These are phyloP conservation scores for Synergus itoensis DNA, from an alignment of 2,888 invertebrate species.

Conservation along the genomic window DNA sequence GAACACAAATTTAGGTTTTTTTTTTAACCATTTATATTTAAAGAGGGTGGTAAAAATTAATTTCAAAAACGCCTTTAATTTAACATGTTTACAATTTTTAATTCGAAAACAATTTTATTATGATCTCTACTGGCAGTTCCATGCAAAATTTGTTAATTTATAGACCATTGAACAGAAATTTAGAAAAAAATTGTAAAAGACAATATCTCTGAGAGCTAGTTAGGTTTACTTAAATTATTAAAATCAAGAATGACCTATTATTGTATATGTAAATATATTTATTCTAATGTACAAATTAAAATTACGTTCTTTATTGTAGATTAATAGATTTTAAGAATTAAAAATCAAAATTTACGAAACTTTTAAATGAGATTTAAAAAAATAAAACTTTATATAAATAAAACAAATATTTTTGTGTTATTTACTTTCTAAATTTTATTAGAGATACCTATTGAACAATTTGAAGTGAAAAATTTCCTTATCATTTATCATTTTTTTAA, in stretches of 20 bases:
- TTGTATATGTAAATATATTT: conserved; percentile 1
- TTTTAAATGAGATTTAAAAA: background rate
- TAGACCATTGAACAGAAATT: background rate
- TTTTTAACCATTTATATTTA: background rate
- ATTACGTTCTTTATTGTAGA: background rate
- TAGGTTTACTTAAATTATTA: background rate
- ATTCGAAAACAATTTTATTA: background rate
- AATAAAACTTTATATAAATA: background rate
- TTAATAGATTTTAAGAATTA: background rate
- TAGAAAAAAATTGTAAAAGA: background rate
- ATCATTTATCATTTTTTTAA: no score
- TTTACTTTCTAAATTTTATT: background rate
- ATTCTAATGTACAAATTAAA: background rate
- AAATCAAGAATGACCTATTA: background rate
- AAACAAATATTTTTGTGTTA: background rate
- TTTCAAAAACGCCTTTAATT: no score
- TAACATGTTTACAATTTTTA: background rate
- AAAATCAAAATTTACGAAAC: background rate
- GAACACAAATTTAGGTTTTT: conserved; percentile 5
- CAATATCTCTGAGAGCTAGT: background rate
- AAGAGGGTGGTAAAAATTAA: background rate
- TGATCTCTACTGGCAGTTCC: no score
- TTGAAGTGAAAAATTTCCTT: background rate
- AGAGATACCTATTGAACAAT: background rate
- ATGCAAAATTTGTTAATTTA: background rate